phyloP scores from a whole-genome alignment of 2,888 invertebrate genomes.

The Melanchra persicariae region DNA sequence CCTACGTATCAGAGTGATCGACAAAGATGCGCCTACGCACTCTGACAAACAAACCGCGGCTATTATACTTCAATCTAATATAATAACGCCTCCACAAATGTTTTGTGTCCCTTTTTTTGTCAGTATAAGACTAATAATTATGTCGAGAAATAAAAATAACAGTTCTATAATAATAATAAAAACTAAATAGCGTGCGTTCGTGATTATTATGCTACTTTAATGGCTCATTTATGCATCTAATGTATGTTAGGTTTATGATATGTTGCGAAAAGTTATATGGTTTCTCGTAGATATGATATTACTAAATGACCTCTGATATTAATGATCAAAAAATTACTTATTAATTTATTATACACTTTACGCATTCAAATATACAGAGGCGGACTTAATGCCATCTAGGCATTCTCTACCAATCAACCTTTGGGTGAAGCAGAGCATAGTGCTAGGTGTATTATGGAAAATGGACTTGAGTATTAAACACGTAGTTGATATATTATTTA shows the following conservation, averaged over 20 bases:
- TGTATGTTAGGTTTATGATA: constrained; percentile 26
- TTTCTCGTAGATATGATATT: constrained; percentile 23
- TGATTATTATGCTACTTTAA: constrained; percentile 63
- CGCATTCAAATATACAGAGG: no score
- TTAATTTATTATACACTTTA: no score
- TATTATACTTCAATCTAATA: constrained; percentile 83
- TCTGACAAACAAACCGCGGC: constrained; percentile 73
- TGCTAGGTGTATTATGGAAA: no score
- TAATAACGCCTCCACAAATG: constrained; percentile 79
- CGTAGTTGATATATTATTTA: not conserved
- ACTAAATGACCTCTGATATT: not conserved
- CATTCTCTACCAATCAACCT: no score
- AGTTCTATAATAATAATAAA: constrained; percentile 62
- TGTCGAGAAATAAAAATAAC: constrained; percentile 65
- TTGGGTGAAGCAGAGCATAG: no score
- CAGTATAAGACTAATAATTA: constrained; percentile 71
- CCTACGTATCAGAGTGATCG: constrained; percentile 64
- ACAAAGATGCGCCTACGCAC: constrained; percentile 74
- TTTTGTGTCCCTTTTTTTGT: constrained; percentile 76
- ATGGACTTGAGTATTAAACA: not conserved
- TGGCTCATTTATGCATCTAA: constrained; percentile 55
- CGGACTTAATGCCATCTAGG: no score
- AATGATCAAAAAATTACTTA: constrained; percentile 16
- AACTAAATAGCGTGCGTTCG: constrained; percentile 54
- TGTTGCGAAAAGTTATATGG: constrained; percentile 29